Evolutionary conservation across 2,888 invertebrate genomes (phyloP), one percentile per base, ranked within the genome.

Genomic region (Sphecodes monilicornis): DNA sequence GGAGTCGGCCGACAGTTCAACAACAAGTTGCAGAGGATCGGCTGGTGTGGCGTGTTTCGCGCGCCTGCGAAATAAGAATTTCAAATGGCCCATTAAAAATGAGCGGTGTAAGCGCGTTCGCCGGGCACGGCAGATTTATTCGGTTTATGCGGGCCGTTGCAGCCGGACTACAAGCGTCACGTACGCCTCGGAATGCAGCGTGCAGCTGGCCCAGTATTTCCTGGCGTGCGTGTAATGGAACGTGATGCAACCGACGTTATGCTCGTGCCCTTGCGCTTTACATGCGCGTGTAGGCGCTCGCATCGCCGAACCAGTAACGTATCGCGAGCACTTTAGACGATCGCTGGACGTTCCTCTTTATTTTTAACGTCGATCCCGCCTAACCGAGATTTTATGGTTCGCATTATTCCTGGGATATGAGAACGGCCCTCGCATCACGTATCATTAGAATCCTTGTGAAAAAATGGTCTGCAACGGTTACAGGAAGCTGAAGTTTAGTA

Each of bases 121-220:
- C 32, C 57, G 60, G 32, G 76, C 76, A 36, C 18, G 22, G 32
- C 46, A 66, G 74, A 75, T 84, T 84, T 85, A 84, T 85, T 80
- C 85, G 85, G 76, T 78, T 85, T 69, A 78, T 73, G 77, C 36
- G n/a, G 4, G 32, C 39, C 29, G 77, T 32, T 73, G 77, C 69
- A 78, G 69, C 75, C 80, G 64, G 80, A 73, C 85, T 85, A 74
- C 71, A 73, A 85, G 74, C 77, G 81, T 85, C 85, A 73, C 68
- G 86, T 81, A 81, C 78, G 73, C 74, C 39, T 75, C 60, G 86
- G 86, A 85, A 85, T 85, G 82, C 79, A 36, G 54, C 32, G 46
- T 66, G n/a, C 69, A 76, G 54, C 74, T 22, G 68, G 57, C 13
- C 75, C 73, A 69, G 54, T 81, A 78, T 80, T 85, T 69, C 41